Evolutionary conservation across 2,113 vertebrate genomes (phyloP).

Genomic region (Cygnus buccinator): DNA sequence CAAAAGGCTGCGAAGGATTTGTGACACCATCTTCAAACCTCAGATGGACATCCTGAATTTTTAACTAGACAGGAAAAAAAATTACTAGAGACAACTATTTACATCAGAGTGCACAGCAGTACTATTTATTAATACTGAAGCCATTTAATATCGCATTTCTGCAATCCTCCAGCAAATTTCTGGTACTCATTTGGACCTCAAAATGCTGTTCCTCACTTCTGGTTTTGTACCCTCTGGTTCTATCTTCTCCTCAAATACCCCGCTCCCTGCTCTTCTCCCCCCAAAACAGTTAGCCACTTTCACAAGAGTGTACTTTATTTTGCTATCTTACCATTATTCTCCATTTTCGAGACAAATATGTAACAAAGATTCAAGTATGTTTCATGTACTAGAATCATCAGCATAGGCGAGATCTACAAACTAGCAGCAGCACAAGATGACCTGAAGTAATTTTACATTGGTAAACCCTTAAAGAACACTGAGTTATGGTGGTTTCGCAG

Average conservation of each 20-base stretch:
- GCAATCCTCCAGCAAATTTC: not conserved
- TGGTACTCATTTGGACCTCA: not conserved
- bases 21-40: conserved; percentile 93
- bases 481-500: not conserved
- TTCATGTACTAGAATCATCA: not conserved
- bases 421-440: not conserved
- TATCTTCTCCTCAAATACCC: not conserved
- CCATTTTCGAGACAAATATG: not conserved
- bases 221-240: not conserved
- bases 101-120: not conserved
- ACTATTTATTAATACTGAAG: not conserved
- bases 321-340: not conserved
- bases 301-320: not conserved
- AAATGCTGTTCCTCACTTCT: not conserved
- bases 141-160: not conserved
- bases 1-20: conserved; percentile 86
- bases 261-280: not conserved
- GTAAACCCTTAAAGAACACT: not conserved
- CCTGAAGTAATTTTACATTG: not conserved
- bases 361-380: not conserved
- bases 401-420: not conserved
- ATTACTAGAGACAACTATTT: not conserved
- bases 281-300: not conserved
- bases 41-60: conserved; percentile 95
- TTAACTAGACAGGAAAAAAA: conserved; percentile 79